These are phyloP conservation scores for Zygaena filipendulae DNA, from an alignment of 2,888 invertebrate genomes.

Conservation along the genomic window DNA sequence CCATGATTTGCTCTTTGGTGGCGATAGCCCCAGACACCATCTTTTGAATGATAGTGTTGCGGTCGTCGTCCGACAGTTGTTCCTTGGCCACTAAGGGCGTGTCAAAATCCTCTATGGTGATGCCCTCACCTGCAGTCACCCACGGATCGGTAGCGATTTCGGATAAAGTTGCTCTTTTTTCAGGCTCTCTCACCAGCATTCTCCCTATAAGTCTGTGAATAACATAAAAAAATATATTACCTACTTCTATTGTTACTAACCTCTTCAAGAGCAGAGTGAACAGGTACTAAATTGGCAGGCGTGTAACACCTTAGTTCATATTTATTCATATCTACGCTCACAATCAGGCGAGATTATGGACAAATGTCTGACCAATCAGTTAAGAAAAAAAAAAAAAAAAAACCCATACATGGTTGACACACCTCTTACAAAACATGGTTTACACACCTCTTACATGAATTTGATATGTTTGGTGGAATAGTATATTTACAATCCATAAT, in stretches of 20 bases:
- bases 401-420: not conserved
- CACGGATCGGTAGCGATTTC: conserved; percentile 91
- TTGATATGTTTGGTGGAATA: conserved; percentile 88
- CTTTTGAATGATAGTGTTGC: conserved; percentile 90
- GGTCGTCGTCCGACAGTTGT: conserved; percentile 92
- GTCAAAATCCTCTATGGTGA: conserved; percentile 68
- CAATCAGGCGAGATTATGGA: no score
- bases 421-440: not conserved
- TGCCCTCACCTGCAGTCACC: conserved; percentile 72
- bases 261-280: not conserved
- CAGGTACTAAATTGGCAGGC: no score
- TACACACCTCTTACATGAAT: conserved; percentile 81
- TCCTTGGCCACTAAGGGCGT: conserved; percentile 89
- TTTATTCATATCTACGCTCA: no score
- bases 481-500: conserved; percentile 99
- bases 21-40: conserved; percentile 97
- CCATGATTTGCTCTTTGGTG: conserved; percentile 91
- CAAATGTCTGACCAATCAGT: no score
- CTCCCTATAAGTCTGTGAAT: conserved; percentile 81
- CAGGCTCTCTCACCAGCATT: conserved; percentile 95
- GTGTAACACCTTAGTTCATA: no score
- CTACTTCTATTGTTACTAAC: conserved; percentile 7
- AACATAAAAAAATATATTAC: conserved; percentile 1
- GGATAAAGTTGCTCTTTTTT: conserved; percentile 86
- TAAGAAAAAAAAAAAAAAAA: not conserved